Evolutionary conservation across 2,888 invertebrate genomes (phyloP), one percentile per base, ranked within the genome.

Genomic region (Caenorhabditis sinica): DNA sequence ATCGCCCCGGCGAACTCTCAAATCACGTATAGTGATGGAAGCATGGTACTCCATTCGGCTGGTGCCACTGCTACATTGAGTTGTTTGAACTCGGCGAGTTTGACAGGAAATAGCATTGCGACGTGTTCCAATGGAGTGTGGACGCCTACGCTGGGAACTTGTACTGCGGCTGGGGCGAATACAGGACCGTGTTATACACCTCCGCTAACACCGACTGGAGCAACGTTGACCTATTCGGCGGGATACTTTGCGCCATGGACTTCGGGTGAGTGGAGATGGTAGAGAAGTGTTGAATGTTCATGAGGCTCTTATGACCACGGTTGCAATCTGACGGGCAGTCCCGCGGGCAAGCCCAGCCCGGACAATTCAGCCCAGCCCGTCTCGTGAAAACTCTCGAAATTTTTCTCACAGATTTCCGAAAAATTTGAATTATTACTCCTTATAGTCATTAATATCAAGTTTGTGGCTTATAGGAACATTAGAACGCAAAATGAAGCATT

Each of bases 151-250:
- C 61, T 86, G 15, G 83, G 83, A 69, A 86, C 49, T 13, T 85
- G 85, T 56, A 33, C 61, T 0, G 30, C 61, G 6, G 15, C 68
- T 17, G 74, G 79, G 33, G 61, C 79, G 0, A 43, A 51, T 0
- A 76, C 82, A 0, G 72, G 72, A 28, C 71, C 76, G 13, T 87
- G 87, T 45, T 69, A 74, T n/a, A 68, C 79, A 2, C 74, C 87
- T 6, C 87, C 87, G 13, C 25, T 71, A 43, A 76, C 73, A 15
- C 82, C 87, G 13, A 45, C 75, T 17, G 86, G 87, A 23, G 84
- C 84, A 5, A 86, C 83, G 5, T 25, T 83, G 28, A 84, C 82
- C 4, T 87, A 87, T 49, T 86, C 86, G 0, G 72, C 83, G 9
- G 80, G 79, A 23, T 68, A 49, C 20, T 82, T 85, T 58, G 85